Percentiles rank a stretch among this genome's conserved stretches.
Evolutionary conservation across 2,113 vertebrate genomes (phyloP).

Genomic region (Platanista minor): DNA sequence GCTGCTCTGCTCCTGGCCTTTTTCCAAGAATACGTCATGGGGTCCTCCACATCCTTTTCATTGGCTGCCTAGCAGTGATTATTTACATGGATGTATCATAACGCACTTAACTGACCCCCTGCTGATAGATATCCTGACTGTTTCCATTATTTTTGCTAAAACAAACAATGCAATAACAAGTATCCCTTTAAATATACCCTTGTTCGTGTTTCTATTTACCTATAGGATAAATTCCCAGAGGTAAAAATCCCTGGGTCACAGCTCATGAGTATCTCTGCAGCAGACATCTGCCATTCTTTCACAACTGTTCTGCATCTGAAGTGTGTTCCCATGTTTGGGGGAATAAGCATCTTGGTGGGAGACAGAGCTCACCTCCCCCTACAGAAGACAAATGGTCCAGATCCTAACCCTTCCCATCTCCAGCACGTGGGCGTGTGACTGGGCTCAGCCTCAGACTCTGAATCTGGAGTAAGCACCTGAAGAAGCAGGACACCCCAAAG

Average conservation of each 20-base stretch:
- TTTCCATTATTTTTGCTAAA: not conserved
- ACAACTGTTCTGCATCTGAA: not conserved
- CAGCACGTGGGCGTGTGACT: not conserved
- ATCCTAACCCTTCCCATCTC: not conserved
- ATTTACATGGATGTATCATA: not conserved
- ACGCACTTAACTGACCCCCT: not conserved
- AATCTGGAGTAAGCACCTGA: not conserved
- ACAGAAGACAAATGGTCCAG: not conserved
- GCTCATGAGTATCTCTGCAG: not conserved
- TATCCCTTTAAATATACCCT: not conserved
- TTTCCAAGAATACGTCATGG: not conserved
- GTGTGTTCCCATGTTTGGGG: not conserved
- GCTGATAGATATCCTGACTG: not conserved
- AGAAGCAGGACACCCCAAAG: not conserved
- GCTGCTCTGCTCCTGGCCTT: not conserved
- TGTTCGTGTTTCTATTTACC: not conserved
- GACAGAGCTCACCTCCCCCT: not conserved
- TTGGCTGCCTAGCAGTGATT: not conserved
- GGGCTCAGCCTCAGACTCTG: not conserved
- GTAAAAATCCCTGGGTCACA: not conserved
- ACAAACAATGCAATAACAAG: not conserved
- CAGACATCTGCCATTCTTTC: not conserved
- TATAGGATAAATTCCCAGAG: not conserved
- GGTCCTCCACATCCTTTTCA: not conserved
- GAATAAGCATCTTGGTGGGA: not conserved